Conservation (phyloP, 2,113 vertebrate genomes). For the Phaethornis superciliosus region DNA sequence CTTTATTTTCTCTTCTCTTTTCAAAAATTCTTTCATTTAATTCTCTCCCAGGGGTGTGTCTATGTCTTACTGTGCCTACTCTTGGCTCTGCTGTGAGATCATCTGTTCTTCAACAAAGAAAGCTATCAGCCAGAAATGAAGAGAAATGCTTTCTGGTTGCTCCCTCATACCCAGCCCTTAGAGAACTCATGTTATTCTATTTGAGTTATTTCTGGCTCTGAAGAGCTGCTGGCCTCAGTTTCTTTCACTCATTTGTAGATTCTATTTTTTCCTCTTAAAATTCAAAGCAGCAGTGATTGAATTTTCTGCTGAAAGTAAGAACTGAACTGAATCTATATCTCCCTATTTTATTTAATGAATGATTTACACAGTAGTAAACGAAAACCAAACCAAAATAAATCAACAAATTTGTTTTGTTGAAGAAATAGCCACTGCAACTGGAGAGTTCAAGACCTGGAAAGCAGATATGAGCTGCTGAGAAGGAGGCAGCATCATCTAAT, state of each 20-base stretch:
- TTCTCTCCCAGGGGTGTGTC: background rate
- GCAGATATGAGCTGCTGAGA: background rate
- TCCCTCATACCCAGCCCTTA: background rate
- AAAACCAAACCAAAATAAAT: background rate
- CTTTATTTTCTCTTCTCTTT: background rate
- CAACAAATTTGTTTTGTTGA: background rate
- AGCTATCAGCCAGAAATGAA: background rate
- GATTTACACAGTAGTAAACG: background rate
- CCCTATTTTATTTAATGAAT: background rate
- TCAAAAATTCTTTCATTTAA: background rate
- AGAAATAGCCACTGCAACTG: background rate
- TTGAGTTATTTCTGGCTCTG: background rate
- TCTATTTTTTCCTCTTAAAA: background rate
- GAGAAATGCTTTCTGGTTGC: background rate
- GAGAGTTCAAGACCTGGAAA: background rate
- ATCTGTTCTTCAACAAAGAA: background rate
- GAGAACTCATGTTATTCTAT: background rate
- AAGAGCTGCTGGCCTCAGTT: background rate
- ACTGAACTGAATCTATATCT: background rate
- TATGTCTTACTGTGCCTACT: background rate
- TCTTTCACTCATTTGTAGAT: background rate
- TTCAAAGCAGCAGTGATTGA: background rate
- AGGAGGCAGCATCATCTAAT: conserved; percentile 16
- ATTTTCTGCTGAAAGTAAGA: background rate
- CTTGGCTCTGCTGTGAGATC: background rate